Evolutionary conservation across 2,797 vertebrate genomes (phyloP).

Genomic region (Megalops cyprinoides): DNA sequence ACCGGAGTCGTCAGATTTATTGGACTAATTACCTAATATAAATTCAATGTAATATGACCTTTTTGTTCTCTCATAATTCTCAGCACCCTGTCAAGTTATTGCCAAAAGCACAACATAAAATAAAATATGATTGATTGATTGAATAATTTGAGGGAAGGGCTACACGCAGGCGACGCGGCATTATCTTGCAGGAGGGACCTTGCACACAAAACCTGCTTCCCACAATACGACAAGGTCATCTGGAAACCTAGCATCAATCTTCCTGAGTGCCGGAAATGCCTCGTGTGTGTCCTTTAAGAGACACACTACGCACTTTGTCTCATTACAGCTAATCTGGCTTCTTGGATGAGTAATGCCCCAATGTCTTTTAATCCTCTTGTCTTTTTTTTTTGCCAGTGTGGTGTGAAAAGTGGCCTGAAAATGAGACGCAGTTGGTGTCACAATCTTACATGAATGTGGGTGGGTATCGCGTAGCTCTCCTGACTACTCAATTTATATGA

Average conservation of each 20-base stretch:
- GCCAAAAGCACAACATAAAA: constrained; percentile 22
- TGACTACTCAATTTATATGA: background rate
- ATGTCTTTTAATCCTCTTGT: constrained; percentile 1
- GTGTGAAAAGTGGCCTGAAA: background rate
- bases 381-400: background rate
- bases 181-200: constrained; percentile 49
- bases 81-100: constrained; percentile 20
- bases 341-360: background rate
- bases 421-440: background rate
- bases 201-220: constrained; percentile 36
- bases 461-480: background rate
- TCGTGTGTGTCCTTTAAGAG: constrained; percentile 30
- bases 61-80: constrained; percentile 20
- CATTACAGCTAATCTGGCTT: constrained; percentile 54
- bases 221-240: constrained; percentile 55
- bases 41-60: constrained; percentile 28
- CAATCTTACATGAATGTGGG: no score
- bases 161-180: constrained; percentile 31
- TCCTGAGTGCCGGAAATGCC: constrained; percentile 53
- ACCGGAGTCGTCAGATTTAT: constrained; percentile 18
- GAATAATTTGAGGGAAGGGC: constrained; percentile 42
- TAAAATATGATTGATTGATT: constrained; percentile 21
- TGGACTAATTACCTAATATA: constrained; percentile 31
- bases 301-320: constrained; percentile 47
- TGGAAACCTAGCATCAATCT: constrained; percentile 62